Evolutionary conservation across 2,888 invertebrate genomes (phyloP), one percentile per base, ranked within the genome.

Genomic region (Metalampra italica): DNA sequence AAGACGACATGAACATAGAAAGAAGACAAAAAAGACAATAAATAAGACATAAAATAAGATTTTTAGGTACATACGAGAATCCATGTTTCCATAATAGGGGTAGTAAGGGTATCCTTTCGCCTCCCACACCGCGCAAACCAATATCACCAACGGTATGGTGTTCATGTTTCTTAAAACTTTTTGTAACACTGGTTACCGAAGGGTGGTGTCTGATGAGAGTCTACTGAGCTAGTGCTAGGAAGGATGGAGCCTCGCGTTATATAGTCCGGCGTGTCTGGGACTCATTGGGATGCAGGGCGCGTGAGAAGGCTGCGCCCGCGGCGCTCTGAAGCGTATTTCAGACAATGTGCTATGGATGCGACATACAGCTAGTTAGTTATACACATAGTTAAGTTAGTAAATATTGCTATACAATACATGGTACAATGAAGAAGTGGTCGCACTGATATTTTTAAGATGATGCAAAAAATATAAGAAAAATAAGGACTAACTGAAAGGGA

Each of bases 281-380:
- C 71, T 84, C 63, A 86, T 89, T 87, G 78, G 68, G 76, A 89
- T 86, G 66, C 88, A 62, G 46, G 42, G 42, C 88, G 82, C 83
- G 86, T 49, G 15, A 30, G 42, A 32, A 51, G 56, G 68, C 58
- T 69, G 80, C 78, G 78, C 70, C 72, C 60, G 74, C 71, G 71
- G 68, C 59, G 60, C 61, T 62, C 60, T 62, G 55, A 36, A 22
- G 22, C 22, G 22, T 22, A 22, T 22, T 22, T 22, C 22, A 22
- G 22, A 22, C 22, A 5, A 5, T 22, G 22, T 22, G 22, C 22
- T 22, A 22, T 22, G 22, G 5, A 22, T 22, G 22, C 22, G 2
- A 22, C n/a, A n/a, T n/a, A n/a, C n/a, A n/a, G n/a, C n/a, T n/a
- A n/a, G n/a, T n/a, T n/a, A n/a, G n/a, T n/a, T n/a, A n/a, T n/a